A percentile compares a stretch with the other conserved stretches of the same genome.
These are phyloP conservation scores for Pristionchus arcanus DNA, from an alignment of 2,888 invertebrate genomes.

Conservation along the genomic window DNA sequence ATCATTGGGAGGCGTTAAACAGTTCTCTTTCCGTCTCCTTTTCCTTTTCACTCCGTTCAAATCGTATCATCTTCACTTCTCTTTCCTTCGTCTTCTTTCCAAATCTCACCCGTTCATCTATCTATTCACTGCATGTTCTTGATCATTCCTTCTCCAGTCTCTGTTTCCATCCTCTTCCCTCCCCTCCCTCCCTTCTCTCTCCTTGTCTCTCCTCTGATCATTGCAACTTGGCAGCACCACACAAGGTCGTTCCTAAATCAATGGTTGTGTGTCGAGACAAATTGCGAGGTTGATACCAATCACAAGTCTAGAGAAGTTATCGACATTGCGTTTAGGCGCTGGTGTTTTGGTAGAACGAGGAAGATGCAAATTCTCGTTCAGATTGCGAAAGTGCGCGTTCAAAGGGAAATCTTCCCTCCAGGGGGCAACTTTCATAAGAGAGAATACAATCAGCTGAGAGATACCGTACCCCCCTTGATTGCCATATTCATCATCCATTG, in stretches of 20 bases:
- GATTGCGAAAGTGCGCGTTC: background rate
- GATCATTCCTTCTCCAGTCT: constrained; percentile 2
- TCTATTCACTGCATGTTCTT: constrained; percentile 7
- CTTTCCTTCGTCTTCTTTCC: constrained; percentile 3
- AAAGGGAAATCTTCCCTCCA: background rate
- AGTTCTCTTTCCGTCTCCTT: constrained; percentile 33
- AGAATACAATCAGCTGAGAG: background rate
- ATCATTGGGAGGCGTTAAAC: constrained; percentile 33
- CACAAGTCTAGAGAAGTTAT: background rate
- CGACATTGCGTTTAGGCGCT: background rate
- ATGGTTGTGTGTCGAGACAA: background rate
- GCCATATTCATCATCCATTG: constrained; percentile 47
- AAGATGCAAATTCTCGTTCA: background rate
- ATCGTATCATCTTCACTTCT: constrained; percentile 35
- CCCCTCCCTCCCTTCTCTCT: background rate
- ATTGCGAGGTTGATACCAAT: background rate
- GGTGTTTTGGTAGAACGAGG: background rate
- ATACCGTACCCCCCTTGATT: constrained; percentile 27
- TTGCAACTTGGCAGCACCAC: constrained; percentile 42
- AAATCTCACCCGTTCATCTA: constrained; percentile 45
- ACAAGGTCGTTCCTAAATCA: constrained; percentile 34
- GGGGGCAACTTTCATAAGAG: constrained; percentile 3
- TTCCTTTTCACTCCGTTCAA: constrained; percentile 25
- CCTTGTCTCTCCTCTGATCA: constrained; percentile 36
- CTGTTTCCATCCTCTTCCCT: background rate